These are phyloP conservation scores for Solea senegalensis DNA, from an alignment of 2,113 vertebrate genomes.

Conservation along the genomic window DNA sequence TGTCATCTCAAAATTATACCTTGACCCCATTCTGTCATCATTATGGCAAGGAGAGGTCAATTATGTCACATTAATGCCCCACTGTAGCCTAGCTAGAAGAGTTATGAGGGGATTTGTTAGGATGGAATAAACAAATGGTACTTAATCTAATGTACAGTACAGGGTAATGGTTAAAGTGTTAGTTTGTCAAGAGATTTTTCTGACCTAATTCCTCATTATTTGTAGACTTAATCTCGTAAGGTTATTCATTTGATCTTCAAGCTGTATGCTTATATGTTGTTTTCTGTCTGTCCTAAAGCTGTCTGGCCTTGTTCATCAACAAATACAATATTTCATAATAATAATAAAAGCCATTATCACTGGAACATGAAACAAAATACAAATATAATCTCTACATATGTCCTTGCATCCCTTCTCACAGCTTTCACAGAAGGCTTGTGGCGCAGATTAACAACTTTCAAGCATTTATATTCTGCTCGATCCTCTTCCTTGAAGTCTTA, in stretches of 20 bases:
- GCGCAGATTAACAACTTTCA: constrained; percentile 53
- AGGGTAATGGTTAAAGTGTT: background rate
- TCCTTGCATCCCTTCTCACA: constrained; percentile 35
- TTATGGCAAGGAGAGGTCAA: background rate
- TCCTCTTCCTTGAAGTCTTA: constrained; percentile 43
- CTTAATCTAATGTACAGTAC: constrained; percentile 21
- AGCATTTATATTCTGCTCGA: constrained; percentile 67
- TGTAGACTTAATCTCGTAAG: constrained; percentile 38
- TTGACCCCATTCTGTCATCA: constrained; percentile 56
- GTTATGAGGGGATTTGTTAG: constrained; percentile 29
- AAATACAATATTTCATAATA: background rate
- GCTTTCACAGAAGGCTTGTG: constrained; percentile 23
- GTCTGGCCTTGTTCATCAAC: background rate
- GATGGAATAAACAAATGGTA: constrained; percentile 28
- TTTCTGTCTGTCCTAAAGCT: constrained; percentile 3
- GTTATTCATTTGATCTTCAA: constrained; percentile 37
- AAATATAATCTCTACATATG: constrained; percentile 2
- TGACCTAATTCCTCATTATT: constrained; percentile 38
- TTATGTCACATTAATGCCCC: constrained; percentile 23
- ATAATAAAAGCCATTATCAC: constrained; percentile 6
- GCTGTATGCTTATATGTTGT: constrained; percentile 40
- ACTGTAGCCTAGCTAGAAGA: constrained; percentile 28
- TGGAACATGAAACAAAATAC: constrained; percentile 1
- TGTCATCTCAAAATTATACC: constrained; percentile 15
- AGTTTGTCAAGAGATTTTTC: constrained; percentile 28